A percentile compares a stretch with the other conserved stretches of the same genome.
phyloP scores from a whole-genome alignment of 2,113 vertebrate genomes.

The Rhinolophus ferrumequinum region DNA sequence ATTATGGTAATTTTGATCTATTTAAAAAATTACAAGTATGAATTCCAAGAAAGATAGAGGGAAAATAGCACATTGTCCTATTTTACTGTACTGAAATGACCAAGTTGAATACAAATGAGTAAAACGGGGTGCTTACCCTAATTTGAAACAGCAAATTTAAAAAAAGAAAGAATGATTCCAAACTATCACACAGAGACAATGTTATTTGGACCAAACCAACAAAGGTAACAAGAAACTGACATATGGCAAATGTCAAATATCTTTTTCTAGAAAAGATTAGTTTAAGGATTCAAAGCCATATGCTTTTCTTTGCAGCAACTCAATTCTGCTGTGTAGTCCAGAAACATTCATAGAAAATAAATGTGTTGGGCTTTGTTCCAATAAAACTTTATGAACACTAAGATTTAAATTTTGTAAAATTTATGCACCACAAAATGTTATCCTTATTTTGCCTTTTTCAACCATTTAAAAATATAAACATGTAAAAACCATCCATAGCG shows the following conservation, averaged over 20 bases:
- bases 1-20: conserved; percentile 35
- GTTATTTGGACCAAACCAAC: background rate
- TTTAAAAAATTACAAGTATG: conserved; percentile 50
- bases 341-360: background rate
- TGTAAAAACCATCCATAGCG: background rate
- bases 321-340: background rate
- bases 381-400: background rate
- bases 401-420: background rate
- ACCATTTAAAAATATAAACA: background rate
- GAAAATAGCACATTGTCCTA: background rate
- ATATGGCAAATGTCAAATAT: background rate
- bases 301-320: background rate
- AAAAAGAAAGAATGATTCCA: background rate
- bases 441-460: background rate
- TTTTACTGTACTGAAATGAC: background rate
- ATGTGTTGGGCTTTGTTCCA: background rate
- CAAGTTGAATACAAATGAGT: background rate
- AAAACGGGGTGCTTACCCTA: background rate
- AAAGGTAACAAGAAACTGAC: background rate
- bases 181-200: background rate
- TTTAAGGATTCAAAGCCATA: background rate
- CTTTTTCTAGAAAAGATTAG: background rate
- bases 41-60: background rate
- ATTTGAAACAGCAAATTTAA: conserved; percentile 35
- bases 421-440: background rate